These are phyloP conservation scores for Tadarida brasiliensis DNA, from an alignment of 2,797 vertebrate species.

Conservation along the genomic window DNA sequence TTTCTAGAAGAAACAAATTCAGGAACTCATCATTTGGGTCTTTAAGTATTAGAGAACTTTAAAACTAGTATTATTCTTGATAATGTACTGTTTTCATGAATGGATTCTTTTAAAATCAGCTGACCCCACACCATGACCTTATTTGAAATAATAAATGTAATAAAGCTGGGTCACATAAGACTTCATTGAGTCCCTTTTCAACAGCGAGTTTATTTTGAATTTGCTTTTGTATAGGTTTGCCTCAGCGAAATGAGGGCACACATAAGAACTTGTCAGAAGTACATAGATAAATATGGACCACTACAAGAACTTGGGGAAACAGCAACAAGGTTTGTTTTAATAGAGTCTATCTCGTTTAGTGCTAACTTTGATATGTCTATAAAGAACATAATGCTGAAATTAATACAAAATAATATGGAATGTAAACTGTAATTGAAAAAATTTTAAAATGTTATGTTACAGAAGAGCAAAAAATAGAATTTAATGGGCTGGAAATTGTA, in stretches of 20 bases:
- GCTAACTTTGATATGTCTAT: neutral
- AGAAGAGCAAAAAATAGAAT: neutral
- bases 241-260: conserved; percentile 86
- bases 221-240: conserved; percentile 77
- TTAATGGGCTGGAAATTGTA: neutral
- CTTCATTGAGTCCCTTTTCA: neutral
- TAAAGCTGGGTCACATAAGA: neutral
- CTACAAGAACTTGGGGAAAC: conserved; percentile 77
- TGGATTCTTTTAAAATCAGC: neutral
- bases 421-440: neutral
- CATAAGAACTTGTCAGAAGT: conserved; percentile 84
- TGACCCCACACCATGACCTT: neutral
- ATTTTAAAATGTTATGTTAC: neutral
- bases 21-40: neutral
- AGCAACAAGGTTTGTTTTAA: conserved; percentile 78
- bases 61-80: neutral
- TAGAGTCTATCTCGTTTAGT: neutral
- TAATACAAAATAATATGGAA: neutral
- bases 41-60: conserved; percentile 1
- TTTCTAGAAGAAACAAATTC: conserved; percentile 50
- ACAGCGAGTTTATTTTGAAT: conserved; percentile 52
- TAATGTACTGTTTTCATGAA: conserved; percentile 12
- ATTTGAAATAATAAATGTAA: conserved; percentile 39
- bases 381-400: neutral
- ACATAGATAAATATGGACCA: conserved; percentile 81